Percentiles rank a stretch among this genome's conserved stretches.
Evolutionary conservation across 2,888 invertebrate species (phyloP).

Genomic region (Mythimna ferrago): DNA sequence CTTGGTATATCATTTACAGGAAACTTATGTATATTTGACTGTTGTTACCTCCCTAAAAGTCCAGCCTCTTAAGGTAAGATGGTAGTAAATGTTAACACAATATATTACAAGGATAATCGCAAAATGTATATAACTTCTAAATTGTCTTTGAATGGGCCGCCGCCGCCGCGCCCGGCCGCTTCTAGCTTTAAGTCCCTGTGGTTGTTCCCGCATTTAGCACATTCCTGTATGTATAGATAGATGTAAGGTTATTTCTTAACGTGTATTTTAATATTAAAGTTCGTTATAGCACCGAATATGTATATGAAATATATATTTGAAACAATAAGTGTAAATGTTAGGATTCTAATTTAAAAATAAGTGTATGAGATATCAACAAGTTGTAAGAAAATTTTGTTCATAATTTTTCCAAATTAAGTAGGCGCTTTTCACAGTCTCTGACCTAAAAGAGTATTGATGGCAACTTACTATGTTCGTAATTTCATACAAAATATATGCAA

Average conservation of each 20-base stretch:
- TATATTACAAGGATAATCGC: neutral
- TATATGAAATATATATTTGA: neutral
- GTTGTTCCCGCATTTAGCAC: conserved; percentile 22
- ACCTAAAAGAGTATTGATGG: too few relatives aligned
- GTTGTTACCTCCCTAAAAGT: too few relatives aligned
- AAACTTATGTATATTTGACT: too few relatives aligned
- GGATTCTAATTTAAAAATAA: conserved; percentile 12
- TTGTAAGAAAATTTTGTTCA: neutral
- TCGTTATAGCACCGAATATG: neutral
- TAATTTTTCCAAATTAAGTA: neutral
- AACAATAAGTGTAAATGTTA: neutral
- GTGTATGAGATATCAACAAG: neutral
- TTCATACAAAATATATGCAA: neutral
- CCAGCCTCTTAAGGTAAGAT: too few relatives aligned
- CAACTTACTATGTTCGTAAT: too few relatives aligned
- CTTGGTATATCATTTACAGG: too few relatives aligned
- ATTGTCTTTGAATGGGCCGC: neutral
- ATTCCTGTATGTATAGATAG: conserved; percentile 30
- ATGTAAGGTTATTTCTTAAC: conserved; percentile 13
- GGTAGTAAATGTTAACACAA: too few relatives aligned
- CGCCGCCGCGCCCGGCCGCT: neutral
- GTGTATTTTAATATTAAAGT: conserved; percentile 6
- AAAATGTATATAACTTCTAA: neutral
- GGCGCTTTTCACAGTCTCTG: neutral
- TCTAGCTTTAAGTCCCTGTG: conserved; percentile 7